Conservation (phyloP, 2,113 vertebrate species). For the Peromyscus leucopus region DNA sequence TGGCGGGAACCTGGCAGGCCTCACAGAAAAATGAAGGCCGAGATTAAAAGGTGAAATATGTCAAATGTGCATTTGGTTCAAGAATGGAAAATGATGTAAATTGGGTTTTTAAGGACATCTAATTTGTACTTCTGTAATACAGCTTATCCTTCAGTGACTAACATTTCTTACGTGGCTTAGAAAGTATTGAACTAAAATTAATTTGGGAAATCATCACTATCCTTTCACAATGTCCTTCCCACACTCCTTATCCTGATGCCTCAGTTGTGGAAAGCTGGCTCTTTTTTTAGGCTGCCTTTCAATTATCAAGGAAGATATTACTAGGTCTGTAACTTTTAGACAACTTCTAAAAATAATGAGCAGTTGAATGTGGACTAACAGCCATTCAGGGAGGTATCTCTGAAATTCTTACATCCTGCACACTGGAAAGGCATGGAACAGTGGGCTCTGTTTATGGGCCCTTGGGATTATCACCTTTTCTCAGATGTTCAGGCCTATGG, state of each 20-base stretch:
- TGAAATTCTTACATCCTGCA: neutral
- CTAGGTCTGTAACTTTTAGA: neutral
- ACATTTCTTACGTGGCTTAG: neutral
- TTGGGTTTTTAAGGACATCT: neutral
- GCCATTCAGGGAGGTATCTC: neutral
- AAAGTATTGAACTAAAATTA: neutral
- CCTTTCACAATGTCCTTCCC: neutral
- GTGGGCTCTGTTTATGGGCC: neutral
- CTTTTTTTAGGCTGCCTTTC: neutral
- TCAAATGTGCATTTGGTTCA: constrained; percentile 47
- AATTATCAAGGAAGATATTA: neutral
- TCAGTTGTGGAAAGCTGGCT: neutral
- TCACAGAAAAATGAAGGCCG: constrained; percentile 67
- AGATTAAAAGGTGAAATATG: constrained; percentile 69
- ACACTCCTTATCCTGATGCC: neutral
- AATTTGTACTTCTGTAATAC: neutral
- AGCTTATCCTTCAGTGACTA: neutral
- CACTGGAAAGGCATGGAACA: neutral
- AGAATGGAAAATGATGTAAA: constrained; percentile 15
- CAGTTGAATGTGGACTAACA: neutral
- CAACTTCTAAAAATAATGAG: neutral
- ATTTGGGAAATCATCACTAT: neutral
- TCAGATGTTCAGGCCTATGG: neutral
- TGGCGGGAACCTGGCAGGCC: constrained; percentile 77
- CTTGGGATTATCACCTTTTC: neutral